Conservation (phyloP, 2,113 vertebrate species). For the Fukomys damarensis region DNA sequence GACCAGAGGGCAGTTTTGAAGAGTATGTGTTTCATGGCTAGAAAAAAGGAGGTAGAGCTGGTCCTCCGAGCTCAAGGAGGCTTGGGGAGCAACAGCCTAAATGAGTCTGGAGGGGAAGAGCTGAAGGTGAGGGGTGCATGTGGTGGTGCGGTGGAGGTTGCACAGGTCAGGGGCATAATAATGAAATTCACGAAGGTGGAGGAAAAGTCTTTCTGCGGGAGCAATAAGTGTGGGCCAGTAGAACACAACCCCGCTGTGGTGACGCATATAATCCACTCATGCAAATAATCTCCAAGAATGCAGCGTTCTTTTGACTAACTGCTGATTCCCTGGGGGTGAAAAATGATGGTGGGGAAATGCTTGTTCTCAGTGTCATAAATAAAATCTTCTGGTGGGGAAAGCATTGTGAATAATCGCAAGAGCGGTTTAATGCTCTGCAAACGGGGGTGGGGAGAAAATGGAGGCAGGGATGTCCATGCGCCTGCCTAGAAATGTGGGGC, state of each 20-base stretch:
- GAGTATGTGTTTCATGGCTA: not conserved
- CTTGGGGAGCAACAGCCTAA: not conserved
- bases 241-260: not conserved
- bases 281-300: slow-evolving; percentile 49
- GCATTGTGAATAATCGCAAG: slow-evolving; percentile 1
- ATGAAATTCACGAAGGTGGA: not conserved
- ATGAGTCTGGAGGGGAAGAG: not conserved
- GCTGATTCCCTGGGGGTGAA: not conserved
- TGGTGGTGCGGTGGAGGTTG: not conserved
- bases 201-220: slow-evolving; percentile 4
- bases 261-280: slow-evolving; percentile 48
- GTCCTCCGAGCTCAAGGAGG: not conserved
- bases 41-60: not conserved
- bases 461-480: not conserved
- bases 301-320: slow-evolving; percentile 33
- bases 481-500: not conserved
- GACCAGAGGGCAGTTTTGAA: not conserved
- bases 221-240: not conserved
- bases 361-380: not conserved
- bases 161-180: not conserved
- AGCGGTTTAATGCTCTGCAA: not conserved
- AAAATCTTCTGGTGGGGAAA: not conserved
- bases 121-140: not conserved
- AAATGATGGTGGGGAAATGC: not conserved
- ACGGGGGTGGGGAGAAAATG: not conserved